Evolutionary conservation across 2,113 vertebrate genomes (phyloP).

Genomic region (Cercopithecus mona): DNA sequence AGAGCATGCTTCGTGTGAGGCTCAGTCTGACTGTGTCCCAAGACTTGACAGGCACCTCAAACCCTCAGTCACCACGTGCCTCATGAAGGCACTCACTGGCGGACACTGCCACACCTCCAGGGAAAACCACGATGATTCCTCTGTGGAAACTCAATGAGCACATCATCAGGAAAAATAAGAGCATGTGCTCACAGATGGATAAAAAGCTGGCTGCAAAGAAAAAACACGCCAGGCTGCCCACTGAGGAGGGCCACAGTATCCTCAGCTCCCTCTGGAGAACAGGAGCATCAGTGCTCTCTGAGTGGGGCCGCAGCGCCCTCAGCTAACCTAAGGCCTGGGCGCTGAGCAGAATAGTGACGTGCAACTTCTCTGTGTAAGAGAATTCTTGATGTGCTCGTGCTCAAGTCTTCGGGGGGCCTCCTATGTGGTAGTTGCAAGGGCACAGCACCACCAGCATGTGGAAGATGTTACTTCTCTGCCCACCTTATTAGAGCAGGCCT

Average conservation of each 20-base stretch:
- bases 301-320: background rate
- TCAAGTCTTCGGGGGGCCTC: background rate
- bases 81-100: background rate
- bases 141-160: rapidly evolving
- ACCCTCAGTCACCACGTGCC: background rate
- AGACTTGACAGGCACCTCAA: too few species aligned
- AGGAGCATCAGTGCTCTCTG: background rate
- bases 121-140: background rate
- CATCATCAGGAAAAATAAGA: too few species aligned
- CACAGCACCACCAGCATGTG: background rate
- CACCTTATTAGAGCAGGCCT: background rate
- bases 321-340: background rate
- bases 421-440: background rate
- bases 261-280: background rate
- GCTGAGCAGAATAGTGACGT: background rate
- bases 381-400: background rate
- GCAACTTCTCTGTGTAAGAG: background rate
- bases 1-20: background rate
- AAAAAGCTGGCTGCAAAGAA: background rate
- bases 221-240: rapidly evolving
- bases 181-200: too few species aligned
- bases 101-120: too few species aligned
- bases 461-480: background rate
- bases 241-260: background rate
- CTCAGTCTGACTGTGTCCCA: background rate